phyloP scores from a whole-genome alignment of 1,140 invertebrate genomes.

The Antheraea pernyi region DNA sequence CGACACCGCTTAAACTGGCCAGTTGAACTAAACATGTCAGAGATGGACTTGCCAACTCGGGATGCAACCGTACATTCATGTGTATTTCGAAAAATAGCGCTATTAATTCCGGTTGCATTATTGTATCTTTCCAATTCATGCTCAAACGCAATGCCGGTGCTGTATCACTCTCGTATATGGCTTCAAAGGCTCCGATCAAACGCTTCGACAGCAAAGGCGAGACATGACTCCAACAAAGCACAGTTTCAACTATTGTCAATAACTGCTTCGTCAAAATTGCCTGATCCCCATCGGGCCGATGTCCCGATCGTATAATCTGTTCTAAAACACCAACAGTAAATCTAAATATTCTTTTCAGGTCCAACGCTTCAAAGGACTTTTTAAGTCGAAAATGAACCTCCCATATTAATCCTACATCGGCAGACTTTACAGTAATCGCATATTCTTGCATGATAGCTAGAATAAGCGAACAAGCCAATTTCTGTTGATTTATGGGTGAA shows the following conservation, averaged over 20 bases:
- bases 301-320: conserved; percentile 78
- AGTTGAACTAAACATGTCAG: conserved; percentile 91
- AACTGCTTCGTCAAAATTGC: conserved; percentile 82
- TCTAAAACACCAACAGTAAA: conserved; percentile 76
- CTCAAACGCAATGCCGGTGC: conserved; percentile 83
- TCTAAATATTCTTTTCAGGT: conserved; percentile 89
- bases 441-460: conserved; percentile 92
- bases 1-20: conserved; percentile 84
- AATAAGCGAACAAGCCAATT: conserved; percentile 90
- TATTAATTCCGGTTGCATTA: conserved; percentile 86
- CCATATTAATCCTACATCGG: conserved; percentile 92
- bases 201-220: conserved; percentile 83
- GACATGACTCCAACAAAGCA: conserved; percentile 88
- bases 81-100: conserved; percentile 92
- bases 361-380: conserved; percentile 89
- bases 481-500: conserved; percentile 79
- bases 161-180: conserved; percentile 84
- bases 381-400: conserved; percentile 92
- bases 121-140: conserved; percentile 86
- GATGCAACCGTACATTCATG: conserved; percentile 88
- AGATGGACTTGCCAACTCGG: conserved; percentile 87
- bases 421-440: conserved; percentile 90
- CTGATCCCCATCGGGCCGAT: conserved; percentile 70
- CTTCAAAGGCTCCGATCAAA: conserved; percentile 86
- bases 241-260: conserved; percentile 85